These are phyloP conservation scores for Lochmaea crataegi DNA, from an alignment of 2,888 invertebrate genomes.

Conservation along the genomic window DNA sequence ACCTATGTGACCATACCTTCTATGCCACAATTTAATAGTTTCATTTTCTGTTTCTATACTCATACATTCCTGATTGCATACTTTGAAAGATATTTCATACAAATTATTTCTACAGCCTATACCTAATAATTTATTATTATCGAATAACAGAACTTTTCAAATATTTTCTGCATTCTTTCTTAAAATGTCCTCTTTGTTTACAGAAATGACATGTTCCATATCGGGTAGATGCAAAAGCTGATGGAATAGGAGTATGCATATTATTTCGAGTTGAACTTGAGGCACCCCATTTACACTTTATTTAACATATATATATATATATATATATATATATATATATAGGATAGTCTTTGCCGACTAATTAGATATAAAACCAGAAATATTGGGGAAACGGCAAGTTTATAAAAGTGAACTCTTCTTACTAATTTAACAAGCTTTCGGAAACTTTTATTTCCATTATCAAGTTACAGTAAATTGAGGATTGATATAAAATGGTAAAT, in stretches of 20 bases:
- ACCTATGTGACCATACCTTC: background rate
- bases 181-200: background rate
- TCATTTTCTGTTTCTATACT: background rate
- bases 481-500: no score
- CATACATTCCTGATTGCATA: background rate
- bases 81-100: background rate
- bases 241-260: background rate
- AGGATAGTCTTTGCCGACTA: no score
- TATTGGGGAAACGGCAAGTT: no score
- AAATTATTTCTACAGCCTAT: no score
- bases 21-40: background rate
- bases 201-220: background rate
- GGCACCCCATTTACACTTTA: no score
- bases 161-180: background rate
- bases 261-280: background rate
- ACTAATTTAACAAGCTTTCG: no score
- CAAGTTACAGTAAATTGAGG: no score
- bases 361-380: no score
- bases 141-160: background rate
- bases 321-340: no score
- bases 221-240: background rate
- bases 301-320: no score
- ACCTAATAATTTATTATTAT: background rate
- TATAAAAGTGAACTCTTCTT: no score
- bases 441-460: no score